phyloP scores from a whole-genome alignment of 1,140 invertebrate genomes.

The Geopemphigus sp. region DNA sequence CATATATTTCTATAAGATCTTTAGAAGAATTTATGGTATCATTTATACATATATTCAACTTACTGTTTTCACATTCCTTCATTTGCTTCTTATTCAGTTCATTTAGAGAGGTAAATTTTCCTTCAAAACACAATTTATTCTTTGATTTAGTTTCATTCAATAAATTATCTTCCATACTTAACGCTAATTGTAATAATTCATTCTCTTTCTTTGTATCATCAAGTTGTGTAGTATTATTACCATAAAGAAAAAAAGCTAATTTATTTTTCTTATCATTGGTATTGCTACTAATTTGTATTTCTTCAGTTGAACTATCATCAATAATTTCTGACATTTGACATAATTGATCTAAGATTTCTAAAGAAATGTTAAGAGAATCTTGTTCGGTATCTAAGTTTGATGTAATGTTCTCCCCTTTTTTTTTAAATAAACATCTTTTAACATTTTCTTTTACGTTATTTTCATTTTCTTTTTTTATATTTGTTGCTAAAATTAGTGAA shows the following conservation, averaged over 20 bases:
- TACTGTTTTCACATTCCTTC: neutral
- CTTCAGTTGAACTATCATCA: neutral
- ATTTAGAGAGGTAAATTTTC: conserved; percentile 26
- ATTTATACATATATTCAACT: neutral
- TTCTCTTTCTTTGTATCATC: conserved; percentile 22
- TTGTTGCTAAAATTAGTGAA: neutral
- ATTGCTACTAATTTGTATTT: neutral
- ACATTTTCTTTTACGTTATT: conserved; percentile 14
- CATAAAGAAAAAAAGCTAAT: conserved; percentile 36
- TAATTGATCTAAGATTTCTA: conserved; percentile 41
- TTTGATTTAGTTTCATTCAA: conserved; percentile 6
- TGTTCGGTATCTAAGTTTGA: conserved; percentile 27
- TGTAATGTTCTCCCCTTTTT: neutral
- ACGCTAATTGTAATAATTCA: conserved; percentile 27
- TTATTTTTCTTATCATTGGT: conserved; percentile 9
- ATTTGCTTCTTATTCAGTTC: neutral
- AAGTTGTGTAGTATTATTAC: neutral
- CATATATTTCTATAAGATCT: neutral
- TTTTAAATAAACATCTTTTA: conserved; percentile 41
- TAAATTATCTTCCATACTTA: conserved; percentile 45
- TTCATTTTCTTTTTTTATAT: neutral
- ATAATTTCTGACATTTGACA: conserved; percentile 42
- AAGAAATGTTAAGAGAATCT: conserved; percentile 44
- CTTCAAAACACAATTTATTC: conserved; percentile 2
- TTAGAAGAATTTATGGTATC: neutral